These are phyloP conservation scores for Crotalus tigris DNA, from an alignment of 2,113 vertebrate species.

Conservation along the genomic window DNA sequence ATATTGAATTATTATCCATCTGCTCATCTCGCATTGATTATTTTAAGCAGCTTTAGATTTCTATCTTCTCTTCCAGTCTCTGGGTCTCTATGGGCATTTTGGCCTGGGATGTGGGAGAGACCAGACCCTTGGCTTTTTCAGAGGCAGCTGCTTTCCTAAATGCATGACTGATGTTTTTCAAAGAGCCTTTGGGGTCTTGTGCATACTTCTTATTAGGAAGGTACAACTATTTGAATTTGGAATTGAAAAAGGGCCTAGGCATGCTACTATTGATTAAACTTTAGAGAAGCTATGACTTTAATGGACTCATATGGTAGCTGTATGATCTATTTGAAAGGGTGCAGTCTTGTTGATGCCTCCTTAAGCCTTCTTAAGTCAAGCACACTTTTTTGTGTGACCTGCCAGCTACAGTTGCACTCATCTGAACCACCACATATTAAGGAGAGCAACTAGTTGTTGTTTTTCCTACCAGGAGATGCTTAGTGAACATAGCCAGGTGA, in stretches of 20 bases:
- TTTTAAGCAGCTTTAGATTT: neutral
- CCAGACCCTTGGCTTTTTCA: neutral
- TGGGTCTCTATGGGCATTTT: neutral
- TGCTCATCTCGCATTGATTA: neutral
- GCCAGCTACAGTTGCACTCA: neutral
- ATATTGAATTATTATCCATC: neutral
- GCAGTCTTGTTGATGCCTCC: neutral
- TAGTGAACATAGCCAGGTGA: neutral
- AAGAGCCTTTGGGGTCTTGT: neutral
- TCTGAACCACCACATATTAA: neutral
- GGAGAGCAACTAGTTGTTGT: neutral
- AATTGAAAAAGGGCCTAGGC: neutral
- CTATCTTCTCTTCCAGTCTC: neutral
- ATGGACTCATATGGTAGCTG: neutral
- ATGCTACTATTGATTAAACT: neutral
- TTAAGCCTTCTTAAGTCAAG: neutral
- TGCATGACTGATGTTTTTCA: neutral
- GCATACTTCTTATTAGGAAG: neutral
- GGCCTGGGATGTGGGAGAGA: neutral
- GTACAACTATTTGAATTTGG: neutral
- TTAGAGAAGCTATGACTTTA: neutral
- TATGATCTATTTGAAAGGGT: neutral
- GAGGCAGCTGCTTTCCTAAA: neutral
- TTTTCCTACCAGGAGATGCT: neutral
- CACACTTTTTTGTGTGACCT: neutral